These are phyloP conservation scores for Apomyelois bistriatella DNA, from an alignment of 2,888 invertebrate genomes.

Conservation along the genomic window DNA sequence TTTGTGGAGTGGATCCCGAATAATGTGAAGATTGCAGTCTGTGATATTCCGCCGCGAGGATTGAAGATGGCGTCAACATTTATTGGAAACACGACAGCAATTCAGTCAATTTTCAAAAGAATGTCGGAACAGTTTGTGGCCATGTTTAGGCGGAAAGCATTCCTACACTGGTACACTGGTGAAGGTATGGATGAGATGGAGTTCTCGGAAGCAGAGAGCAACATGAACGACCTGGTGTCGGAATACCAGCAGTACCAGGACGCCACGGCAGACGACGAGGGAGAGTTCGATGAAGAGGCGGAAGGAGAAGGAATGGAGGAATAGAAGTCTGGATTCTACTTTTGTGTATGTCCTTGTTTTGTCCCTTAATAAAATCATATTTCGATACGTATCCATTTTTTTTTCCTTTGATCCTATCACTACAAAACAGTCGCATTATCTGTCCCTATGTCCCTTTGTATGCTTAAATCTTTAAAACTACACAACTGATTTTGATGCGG, in stretches of 20 bases:
- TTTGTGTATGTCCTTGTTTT: slow-evolving; percentile 47
- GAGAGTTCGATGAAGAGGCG: slow-evolving; percentile 77
- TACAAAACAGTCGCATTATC: too few relatives aligned
- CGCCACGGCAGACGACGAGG: slow-evolving; percentile 79
- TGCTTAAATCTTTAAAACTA: too few relatives aligned
- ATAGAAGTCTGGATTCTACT: slow-evolving; percentile 33
- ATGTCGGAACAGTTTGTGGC: slow-evolving; percentile 92
- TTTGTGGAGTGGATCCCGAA: slow-evolving; percentile 91
- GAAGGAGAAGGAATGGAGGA: slow-evolving; percentile 75
- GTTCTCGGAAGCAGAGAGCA: slow-evolving; percentile 94
- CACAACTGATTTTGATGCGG: too few relatives aligned
- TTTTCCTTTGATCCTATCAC: too few relatives aligned
- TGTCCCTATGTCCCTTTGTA: too few relatives aligned
- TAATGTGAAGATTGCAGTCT: slow-evolving; percentile 89
- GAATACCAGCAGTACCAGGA: slow-evolving; percentile 89
- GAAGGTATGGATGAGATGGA: slow-evolving; percentile 97
- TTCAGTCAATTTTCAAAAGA: slow-evolving; percentile 92
- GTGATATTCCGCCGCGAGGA: slow-evolving; percentile 87
- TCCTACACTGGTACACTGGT: slow-evolving; percentile 97
- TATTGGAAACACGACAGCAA: slow-evolving; percentile 92
- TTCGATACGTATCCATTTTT: not conserved
- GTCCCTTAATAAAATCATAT: slow-evolving; percentile 36
- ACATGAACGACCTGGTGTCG: slow-evolving; percentile 86
- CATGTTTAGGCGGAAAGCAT: slow-evolving; percentile 97
- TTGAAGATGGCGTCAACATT: slow-evolving; percentile 94